Evolutionary conservation across 2,888 invertebrate species (phyloP), one percentile per base, ranked within the genome.

Genomic region (Tanytarsus gracilentus): DNA sequence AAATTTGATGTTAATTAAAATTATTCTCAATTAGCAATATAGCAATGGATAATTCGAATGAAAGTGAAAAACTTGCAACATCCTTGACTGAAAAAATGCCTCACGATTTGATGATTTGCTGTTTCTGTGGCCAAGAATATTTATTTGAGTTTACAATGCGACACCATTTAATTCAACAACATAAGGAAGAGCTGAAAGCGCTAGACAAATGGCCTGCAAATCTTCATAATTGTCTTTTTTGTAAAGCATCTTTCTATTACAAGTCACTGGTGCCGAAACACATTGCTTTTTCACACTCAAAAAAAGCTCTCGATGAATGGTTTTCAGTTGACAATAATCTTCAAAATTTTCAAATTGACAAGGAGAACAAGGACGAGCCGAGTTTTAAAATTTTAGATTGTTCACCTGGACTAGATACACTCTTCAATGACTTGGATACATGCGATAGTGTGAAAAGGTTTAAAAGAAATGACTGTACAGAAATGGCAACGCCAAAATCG

Each of bases 121-220:
- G 64, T 29, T 65, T 63, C 33, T 65, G 65, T 61, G 62, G 62
- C 25, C 62, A 65, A 21, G 65, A 64, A 27, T 65, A 62, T 58
- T 61, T 65, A 53, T 65, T 65, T 62, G 65, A 65, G 39, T 65
- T 65, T 40, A 64, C 64, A 2, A 50, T 65, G 4, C 64, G 64
- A 48, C 64, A 65, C 39, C 65, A 65, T 59, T 25, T 65, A 6
- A 63, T 63, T 18, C 59, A 63, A n/a, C 55, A 62, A 9, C 65
- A 65, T 59, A 16, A 51, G 5, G 29, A 61, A 1, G 65, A 63
- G 6, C 21, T 62, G 26, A 40, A 44, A 18, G 49, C 61, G 36
- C 33, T 56, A 6, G 56, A 62, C 16, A 27, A 59, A 18, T 16
- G 49, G n/a, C 25, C 49, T 18, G 26, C 33, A 9, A 26, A 30